Base-by-base conservation (phyloP, 2,888 invertebrate species). In the Lysandra bellargus region DNA sequence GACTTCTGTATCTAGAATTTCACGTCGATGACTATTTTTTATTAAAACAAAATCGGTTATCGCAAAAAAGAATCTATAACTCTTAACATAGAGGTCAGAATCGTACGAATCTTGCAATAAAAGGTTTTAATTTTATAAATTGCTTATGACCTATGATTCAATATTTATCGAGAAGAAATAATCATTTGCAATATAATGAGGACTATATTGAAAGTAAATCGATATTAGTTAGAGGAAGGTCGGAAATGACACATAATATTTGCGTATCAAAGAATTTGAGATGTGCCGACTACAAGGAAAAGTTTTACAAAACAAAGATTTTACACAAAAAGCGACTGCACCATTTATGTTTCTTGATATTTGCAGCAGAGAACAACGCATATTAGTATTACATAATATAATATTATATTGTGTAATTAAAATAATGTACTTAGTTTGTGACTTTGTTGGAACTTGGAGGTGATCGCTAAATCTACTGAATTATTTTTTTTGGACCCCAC, bases 71-170 rank as follows among this genome's bases (percentile, higher is more conserved):
- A 33, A 17, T 7, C 53, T 53, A 57, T 33, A 3, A 3, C 2
- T 1, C 17, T 14, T 53, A 2, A 17, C 33, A 57, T 33, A 76
- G 53, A 76, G 33, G 17, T 23, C 2, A 37, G 30, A 76, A 30
- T 76, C 49, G 33, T 5, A 33, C 53, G 17, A 57, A 76, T 7
- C 14, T 0, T 3, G 5, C 9, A 53, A 30, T 33, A 33, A 33
- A 57, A 76, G 49, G 53, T 49, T 76, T 49, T 76, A 76, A 76
- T 76, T 76, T 76, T 76, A 76, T 76, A 76, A 76, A 76, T 76
- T 53, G 76, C 33, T 53, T 33, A 17, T 75, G 49, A 33, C 57
- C 57, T 76, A 76, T 76, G 76, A 76, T 76, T 76, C 76, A 76
- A 53, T 53, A 33, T 76, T 76, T 76, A 76, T 33, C 53, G 75